Base-by-base conservation (phyloP, 2,888 invertebrate species). In the Drosophila monieri region DNA sequence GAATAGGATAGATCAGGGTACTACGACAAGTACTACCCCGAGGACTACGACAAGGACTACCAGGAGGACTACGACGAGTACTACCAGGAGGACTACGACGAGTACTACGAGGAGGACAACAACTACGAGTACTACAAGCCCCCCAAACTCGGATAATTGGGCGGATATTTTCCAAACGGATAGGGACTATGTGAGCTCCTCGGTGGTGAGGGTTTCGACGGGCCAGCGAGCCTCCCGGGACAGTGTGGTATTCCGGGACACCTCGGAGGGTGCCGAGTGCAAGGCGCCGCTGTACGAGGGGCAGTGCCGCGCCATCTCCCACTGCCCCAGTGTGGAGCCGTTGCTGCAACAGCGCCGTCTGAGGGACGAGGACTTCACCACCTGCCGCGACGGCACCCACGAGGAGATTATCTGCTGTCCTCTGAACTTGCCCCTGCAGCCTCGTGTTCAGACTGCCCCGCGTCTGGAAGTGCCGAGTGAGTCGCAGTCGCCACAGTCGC, bases 321-420 rank as follows among this genome's bases (percentile, higher is more conserved):
- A 60, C 6, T 87, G 83, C 37, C 39, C n/a, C 6, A 77, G 53
- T 37, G 35, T 81, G 12, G 49, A 53, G 10, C 12, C 53, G 12
- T 30, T 87, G 8, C 35, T 85, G 15, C 2, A n/a, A 4, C 83
- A 81, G 56, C 43, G 54, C 0, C 77, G 78, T 0, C 58, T 87
- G 32, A 21, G 21, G 10, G 69, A 70, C 2, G 58, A 74, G 5
- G 88, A 84, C 18, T 48, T 84, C 1, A 44, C 52, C 2, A 77
- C 73, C 1, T 84, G 84, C 10, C 44, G 57, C 0, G 43, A 18
- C 1, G 88, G 88, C 30, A 62, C 65, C 18, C 2, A 14, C 6
- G 84, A 84, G 65, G 84, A 84, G 70, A 71, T 84, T 47, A 88
- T 84, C 18, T 84, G 84, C 35, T 84, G 84, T n/a, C 84, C 84